Evolutionary conservation across 2,888 invertebrate genomes (phyloP).

Genomic region (Orgyia antiqua): DNA sequence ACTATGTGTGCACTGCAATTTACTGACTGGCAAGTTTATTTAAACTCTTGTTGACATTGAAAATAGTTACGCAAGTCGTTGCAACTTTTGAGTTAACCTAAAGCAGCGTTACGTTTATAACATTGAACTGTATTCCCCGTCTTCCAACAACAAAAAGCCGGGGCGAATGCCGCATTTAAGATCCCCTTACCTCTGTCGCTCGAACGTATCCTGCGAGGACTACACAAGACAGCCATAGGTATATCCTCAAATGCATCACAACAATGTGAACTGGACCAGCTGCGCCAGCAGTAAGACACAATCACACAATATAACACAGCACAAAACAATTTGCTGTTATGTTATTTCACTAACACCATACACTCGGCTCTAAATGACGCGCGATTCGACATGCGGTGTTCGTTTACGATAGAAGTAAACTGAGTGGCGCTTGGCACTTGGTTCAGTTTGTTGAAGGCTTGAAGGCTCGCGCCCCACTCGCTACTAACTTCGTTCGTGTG

Average conservation of each 20-base stretch:
- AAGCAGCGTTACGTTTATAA: conserved; percentile 20
- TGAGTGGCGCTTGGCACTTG: conserved; percentile 62
- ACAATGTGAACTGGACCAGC: conserved; percentile 63
- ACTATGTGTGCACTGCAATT: conserved; percentile 22
- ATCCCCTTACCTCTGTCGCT: conserved; percentile 85
- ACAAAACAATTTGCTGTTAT: conserved; percentile 70
- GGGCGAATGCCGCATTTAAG: conserved; percentile 64
- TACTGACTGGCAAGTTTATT: conserved; percentile 24
- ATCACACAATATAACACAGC: conserved; percentile 65
- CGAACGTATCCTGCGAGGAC: conserved; percentile 85
- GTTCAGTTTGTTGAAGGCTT: conserved; percentile 52
- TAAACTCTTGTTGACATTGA: conserved; percentile 64
- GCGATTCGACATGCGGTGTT: conserved; percentile 60
- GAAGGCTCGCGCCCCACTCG: conserved; percentile 52
- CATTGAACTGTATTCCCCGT: conserved; percentile 30
- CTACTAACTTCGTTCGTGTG: conserved; percentile 54
- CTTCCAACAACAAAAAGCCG: conserved; percentile 61
- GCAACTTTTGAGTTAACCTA: conserved; percentile 34
- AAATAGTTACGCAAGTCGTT: conserved; percentile 65
- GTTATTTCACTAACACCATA: conserved; percentile 72
- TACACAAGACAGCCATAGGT: conserved; percentile 84
- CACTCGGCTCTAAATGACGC: conserved; percentile 58
- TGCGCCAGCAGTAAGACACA: conserved; percentile 60
- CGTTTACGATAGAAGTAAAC: conserved; percentile 62
- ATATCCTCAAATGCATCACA: conserved; percentile 89